These are phyloP conservation scores for Gallinago jamesoni DNA, from an alignment of 2,113 vertebrate genomes.

Conservation along the genomic window DNA sequence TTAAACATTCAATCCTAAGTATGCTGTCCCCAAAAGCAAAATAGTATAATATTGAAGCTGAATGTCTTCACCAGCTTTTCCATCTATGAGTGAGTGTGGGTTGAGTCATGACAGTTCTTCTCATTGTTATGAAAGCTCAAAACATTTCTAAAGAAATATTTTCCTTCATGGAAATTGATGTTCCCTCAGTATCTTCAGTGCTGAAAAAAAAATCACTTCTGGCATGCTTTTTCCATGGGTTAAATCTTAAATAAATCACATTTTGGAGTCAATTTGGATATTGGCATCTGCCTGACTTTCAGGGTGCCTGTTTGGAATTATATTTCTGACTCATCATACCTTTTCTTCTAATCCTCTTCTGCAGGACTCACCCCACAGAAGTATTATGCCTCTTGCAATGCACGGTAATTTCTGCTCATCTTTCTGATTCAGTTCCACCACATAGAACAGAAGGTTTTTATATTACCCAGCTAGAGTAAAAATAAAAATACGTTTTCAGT, in stretches of 20 bases:
- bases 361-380: neutral
- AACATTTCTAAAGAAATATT: neutral
- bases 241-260: neutral
- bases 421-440: neutral
- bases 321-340: neutral
- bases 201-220: neutral
- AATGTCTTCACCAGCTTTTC: neutral
- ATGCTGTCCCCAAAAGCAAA: neutral
- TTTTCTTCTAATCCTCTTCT: neutral
- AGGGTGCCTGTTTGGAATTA: neutral
- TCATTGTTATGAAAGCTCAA: slow-evolving; percentile 1
- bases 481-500: neutral
- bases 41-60: neutral
- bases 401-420: neutral
- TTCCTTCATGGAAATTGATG: neutral
- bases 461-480: neutral
- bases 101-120: neutral
- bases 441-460: rapidly evolving
- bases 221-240: neutral
- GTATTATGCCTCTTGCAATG: neutral
- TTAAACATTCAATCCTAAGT: neutral
- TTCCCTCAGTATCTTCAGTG: neutral
- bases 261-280: neutral
- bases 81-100: neutral
- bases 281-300: neutral